Conservation (phyloP, 2,113 vertebrate genomes). For the Bombycilla garrulus region DNA sequence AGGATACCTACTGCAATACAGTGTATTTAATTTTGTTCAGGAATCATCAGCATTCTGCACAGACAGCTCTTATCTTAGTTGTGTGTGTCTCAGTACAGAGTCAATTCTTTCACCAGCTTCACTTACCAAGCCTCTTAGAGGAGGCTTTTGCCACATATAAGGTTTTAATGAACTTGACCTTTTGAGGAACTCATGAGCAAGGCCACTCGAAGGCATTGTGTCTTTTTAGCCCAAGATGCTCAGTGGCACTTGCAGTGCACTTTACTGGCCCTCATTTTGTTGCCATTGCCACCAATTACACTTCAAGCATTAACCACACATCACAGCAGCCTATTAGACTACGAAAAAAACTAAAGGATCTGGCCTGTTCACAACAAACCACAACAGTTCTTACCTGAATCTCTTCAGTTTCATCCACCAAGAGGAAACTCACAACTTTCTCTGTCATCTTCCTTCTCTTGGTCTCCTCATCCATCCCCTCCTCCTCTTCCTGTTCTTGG, state of each 20-base stretch:
- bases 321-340: background rate
- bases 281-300: background rate
- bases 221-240: background rate
- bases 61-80: background rate
- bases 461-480: constrained; percentile 79
- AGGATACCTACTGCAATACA: background rate
- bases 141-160: background rate
- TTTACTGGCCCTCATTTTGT: background rate
- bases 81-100: background rate
- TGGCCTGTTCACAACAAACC: background rate
- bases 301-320: background rate
- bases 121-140: background rate
- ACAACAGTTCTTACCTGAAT: constrained; percentile 84
- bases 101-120: background rate
- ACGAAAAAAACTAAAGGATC: background rate
- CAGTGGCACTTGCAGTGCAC: background rate
- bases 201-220: background rate
- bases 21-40: background rate
- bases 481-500: constrained; percentile 67
- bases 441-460: constrained; percentile 86
- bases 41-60: background rate
- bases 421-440: constrained; percentile 89
- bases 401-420: constrained; percentile 95
- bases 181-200: background rate
- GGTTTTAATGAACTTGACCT: background rate